Conservation (phyloP, 2,888 invertebrate species). For the Idaea straminata region DNA sequence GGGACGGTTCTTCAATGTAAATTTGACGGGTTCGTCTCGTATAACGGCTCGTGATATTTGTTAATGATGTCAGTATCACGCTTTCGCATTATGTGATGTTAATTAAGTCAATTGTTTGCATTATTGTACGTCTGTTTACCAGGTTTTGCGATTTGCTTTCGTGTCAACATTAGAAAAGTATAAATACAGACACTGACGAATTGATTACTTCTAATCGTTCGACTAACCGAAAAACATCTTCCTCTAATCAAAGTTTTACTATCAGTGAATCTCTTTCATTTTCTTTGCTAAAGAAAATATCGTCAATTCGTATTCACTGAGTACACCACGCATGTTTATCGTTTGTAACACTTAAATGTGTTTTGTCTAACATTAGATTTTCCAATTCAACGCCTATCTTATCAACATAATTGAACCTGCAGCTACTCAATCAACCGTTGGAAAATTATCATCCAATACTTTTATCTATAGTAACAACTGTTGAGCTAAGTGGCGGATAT, state of each 20-base stretch:
- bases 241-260: too few relatives aligned
- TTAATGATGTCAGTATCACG: slow-evolving; percentile 33
- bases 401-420: slow-evolving; percentile 6
- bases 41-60: slow-evolving; percentile 54
- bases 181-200: not conserved
- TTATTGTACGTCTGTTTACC: slow-evolving; percentile 16
- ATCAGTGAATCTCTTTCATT: too few relatives aligned
- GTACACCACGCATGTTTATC: not conserved
- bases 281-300: not conserved
- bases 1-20: slow-evolving; percentile 41
- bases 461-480: slow-evolving; percentile 46
- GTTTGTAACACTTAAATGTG: not conserved
- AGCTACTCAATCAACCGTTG: slow-evolving; percentile 42
- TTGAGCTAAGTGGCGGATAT: slow-evolving; percentile 58
- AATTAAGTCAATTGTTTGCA: slow-evolving; percentile 12
- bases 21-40: slow-evolving; percentile 45
- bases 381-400: slow-evolving; percentile 19
- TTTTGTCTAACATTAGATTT: slow-evolving; percentile 6
- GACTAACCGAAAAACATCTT: not conserved
- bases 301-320: too few relatives aligned
- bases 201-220: not conserved
- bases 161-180: not conserved
- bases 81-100: slow-evolving; percentile 28
- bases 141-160: slow-evolving; percentile 8
- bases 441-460: slow-evolving; percentile 40